phyloP scores from a whole-genome alignment of 2,113 vertebrate genomes.

The Nasalis larvatus region DNA sequence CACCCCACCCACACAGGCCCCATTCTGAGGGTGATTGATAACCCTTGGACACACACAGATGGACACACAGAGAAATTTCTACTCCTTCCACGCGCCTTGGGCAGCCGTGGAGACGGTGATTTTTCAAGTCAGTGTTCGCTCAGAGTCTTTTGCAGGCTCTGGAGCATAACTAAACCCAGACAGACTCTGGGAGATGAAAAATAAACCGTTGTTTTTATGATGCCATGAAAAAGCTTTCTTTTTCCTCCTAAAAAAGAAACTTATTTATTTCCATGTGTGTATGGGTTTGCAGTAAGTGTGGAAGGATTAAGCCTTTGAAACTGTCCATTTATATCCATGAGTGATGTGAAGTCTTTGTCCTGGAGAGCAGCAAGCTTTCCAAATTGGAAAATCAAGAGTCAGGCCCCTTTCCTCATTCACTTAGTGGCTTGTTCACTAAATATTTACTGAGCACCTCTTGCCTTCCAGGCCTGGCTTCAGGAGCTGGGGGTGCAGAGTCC shows the following conservation, averaged over 20 bases:
- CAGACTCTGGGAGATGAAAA: constrained; percentile 56
- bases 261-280: constrained; percentile 49
- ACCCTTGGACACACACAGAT: background rate
- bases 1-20: background rate
- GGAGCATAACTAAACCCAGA: constrained; percentile 11
- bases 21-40: constrained; percentile 60
- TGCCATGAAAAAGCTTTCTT: constrained; percentile 9
- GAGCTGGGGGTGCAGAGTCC: background rate
- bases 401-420: background rate
- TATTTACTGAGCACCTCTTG: background rate
- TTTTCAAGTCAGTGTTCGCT: constrained; percentile 61
- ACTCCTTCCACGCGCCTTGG: background rate
- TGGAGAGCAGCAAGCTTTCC: constrained; percentile 10
- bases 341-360: constrained; percentile 47
- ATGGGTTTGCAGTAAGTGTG: constrained; percentile 42
- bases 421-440: background rate
- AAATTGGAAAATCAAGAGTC: background rate
- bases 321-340: constrained; percentile 56
- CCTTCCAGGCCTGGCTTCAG: no score
- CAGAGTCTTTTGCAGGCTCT: background rate
- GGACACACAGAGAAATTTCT: constrained; percentile 38
- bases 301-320: constrained; percentile 64
- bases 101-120: background rate
- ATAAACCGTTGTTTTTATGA: constrained; percentile 57
- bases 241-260: constrained; percentile 53